Percentiles rank a stretch among this genome's conserved stretches.
Evolutionary conservation across 2,797 vertebrate genomes (phyloP).

Genomic region (Diplodus puntazzo): DNA sequence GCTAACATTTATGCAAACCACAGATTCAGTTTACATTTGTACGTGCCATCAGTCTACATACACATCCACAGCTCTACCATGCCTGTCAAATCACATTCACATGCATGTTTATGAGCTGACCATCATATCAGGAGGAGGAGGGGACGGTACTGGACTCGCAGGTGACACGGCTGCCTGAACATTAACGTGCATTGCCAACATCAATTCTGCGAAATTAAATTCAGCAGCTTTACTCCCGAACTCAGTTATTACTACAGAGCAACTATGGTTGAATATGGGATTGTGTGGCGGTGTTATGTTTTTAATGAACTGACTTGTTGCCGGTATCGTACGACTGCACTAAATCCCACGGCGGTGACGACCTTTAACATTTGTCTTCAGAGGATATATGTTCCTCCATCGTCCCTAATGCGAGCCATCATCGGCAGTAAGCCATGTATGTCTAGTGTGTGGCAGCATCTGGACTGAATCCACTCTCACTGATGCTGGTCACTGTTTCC

Average conservation of each 20-base stretch:
- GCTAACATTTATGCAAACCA: too few species aligned
- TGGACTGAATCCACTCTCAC: conserved; percentile 66
- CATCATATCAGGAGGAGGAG: too few species aligned
- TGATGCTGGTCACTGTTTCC: conserved; percentile 76
- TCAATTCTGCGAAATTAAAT: background rate
- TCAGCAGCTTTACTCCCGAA: background rate
- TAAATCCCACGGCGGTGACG: background rate
- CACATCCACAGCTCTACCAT: too few species aligned
- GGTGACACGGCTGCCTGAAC: too few species aligned
- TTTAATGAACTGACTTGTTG: background rate
- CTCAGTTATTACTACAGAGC: too few species aligned
- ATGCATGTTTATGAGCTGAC: too few species aligned
- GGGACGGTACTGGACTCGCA: too few species aligned
- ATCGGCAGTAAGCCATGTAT: conserved; percentile 46
- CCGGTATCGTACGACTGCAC: background rate
- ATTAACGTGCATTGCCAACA: too few species aligned
- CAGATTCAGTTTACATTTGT: too few species aligned
- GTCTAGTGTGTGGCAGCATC: conserved; percentile 51
- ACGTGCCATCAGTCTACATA: too few species aligned
- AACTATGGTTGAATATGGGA: background rate
- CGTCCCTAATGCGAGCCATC: conserved; percentile 27
- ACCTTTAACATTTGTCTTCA: conserved; percentile 22
- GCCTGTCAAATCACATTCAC: too few species aligned
- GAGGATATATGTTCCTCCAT: conserved; percentile 24
- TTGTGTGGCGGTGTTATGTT: background rate